phyloP scores from a whole-genome alignment of 2,888 invertebrate genomes.

The Caenorhabditis sinica region DNA sequence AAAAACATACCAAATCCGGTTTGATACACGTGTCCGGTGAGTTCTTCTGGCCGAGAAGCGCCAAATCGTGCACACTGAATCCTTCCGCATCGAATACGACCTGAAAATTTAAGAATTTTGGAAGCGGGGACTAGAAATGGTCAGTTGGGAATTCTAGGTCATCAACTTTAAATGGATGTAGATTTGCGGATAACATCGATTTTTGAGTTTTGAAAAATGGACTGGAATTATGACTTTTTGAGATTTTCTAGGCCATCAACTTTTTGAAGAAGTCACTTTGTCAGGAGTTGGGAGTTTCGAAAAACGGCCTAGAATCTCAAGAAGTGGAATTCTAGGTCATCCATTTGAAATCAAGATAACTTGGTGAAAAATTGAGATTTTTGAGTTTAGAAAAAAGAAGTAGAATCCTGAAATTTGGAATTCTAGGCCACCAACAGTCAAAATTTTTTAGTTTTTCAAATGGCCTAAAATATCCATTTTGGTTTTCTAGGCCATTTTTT shows the following conservation, averaged over 20 bases:
- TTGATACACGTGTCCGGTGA: conserved; percentile 16
- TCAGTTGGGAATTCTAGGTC: neutral
- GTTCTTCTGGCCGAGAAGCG: conserved; percentile 48
- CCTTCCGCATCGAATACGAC: conserved; percentile 57
- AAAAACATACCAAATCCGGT: conserved; percentile 10
- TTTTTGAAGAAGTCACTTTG: too few relatives aligned
- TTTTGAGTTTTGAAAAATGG: too few relatives aligned
- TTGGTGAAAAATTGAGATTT: neutral
- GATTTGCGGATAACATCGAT: too few relatives aligned
- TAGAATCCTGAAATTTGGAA: neutral
- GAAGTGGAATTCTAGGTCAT: too few relatives aligned
- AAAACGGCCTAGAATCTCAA: too few relatives aligned
- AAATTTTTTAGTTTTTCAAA: too few relatives aligned
- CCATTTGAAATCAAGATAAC: neutral
- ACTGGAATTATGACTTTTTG: too few relatives aligned
- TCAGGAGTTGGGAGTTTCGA: too few relatives aligned
- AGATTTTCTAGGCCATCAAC: neutral
- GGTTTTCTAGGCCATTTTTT: neutral
- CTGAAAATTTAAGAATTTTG: neutral
- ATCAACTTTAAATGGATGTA: too few relatives aligned
- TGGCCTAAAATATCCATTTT: neutral
- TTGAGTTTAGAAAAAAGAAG: neutral
- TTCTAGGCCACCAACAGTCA: neutral
- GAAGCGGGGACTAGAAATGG: neutral
- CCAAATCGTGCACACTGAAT: conserved; percentile 62